These are phyloP conservation scores for Hemicrepidius hirtus DNA, from an alignment of 2,888 invertebrate genomes.

Conservation along the genomic window DNA sequence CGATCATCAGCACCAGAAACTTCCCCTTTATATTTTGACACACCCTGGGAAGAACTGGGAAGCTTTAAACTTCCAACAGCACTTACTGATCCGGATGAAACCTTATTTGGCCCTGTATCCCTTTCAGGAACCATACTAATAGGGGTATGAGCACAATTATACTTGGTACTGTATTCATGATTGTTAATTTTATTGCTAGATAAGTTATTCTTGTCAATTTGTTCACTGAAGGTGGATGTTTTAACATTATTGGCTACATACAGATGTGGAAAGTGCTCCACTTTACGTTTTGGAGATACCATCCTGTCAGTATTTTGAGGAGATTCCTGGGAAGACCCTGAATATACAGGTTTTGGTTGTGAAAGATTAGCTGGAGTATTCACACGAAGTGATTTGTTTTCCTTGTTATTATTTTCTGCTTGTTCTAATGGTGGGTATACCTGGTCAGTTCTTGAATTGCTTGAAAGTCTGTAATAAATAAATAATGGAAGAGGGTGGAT, in stretches of 20 bases:
- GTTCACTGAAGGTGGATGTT: constrained; percentile 69
- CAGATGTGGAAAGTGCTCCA: constrained; percentile 68
- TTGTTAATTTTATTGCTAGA: constrained; percentile 62
- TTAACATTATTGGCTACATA: constrained; percentile 70
- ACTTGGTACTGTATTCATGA: constrained; percentile 62
- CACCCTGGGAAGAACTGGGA: constrained; percentile 59
- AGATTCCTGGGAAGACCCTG: constrained; percentile 51
- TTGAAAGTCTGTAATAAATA: constrained; percentile 76
- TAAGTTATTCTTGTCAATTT: constrained; percentile 64
- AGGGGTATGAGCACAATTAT: constrained; percentile 63
- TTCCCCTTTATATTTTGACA: constrained; percentile 60
- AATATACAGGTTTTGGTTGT: constrained; percentile 58
- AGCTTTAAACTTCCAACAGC: constrained; percentile 65
- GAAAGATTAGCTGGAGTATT: constrained; percentile 67
- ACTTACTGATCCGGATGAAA: constrained; percentile 69
- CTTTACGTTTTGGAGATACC: constrained; percentile 70
- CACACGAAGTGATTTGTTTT: constrained; percentile 63
- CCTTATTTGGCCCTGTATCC: constrained; percentile 73
- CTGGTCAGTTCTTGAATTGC: constrained; percentile 72
- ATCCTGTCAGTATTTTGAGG: constrained; percentile 64
- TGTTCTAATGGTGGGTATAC: constrained; percentile 64
- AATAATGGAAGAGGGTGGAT: too few species aligned
- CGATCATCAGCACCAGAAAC: constrained; percentile 61
- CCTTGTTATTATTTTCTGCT: constrained; percentile 57
- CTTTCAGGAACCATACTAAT: constrained; percentile 74